Percentiles rank a stretch among this genome's conserved stretches.
phyloP scores from a whole-genome alignment of 2,113 vertebrate genomes.

The Pitta sordida region DNA sequence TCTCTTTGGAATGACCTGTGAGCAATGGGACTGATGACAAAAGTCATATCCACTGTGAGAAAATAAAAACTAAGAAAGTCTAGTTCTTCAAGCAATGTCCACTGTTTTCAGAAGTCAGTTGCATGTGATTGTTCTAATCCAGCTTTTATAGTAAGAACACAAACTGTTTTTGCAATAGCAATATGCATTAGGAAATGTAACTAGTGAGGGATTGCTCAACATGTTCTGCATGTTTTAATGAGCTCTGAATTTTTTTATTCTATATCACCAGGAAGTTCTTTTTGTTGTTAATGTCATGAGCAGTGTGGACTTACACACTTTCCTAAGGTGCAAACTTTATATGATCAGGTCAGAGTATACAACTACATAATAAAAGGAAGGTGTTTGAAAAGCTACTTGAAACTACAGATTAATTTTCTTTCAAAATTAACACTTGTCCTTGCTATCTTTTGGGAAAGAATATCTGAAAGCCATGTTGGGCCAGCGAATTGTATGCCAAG shows the following conservation, averaged over 20 bases:
- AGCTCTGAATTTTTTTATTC: background rate
- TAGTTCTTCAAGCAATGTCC: background rate
- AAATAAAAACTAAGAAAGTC: background rate
- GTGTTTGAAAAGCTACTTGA: background rate
- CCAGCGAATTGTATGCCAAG: background rate
- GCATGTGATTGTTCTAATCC: background rate
- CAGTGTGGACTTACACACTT: background rate
- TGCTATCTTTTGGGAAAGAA: background rate
- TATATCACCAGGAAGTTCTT: background rate
- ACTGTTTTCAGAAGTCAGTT: background rate
- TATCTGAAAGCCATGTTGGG: background rate
- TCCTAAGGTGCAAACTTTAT: background rate
- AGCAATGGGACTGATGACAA: background rate
- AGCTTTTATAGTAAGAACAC: background rate
- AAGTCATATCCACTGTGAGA: background rate
- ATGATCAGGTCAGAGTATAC: background rate
- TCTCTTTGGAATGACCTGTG: background rate
- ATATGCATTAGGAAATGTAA: background rate
- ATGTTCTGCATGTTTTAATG: background rate
- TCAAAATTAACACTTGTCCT: background rate
- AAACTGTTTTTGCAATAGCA: background rate
- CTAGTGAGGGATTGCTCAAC: background rate
- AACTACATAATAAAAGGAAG: background rate
- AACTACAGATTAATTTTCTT: background rate
- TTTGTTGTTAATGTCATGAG: background rate